Conservation (phyloP, 1,140 invertebrate genomes). For the Drosophila ogumai region DNA sequence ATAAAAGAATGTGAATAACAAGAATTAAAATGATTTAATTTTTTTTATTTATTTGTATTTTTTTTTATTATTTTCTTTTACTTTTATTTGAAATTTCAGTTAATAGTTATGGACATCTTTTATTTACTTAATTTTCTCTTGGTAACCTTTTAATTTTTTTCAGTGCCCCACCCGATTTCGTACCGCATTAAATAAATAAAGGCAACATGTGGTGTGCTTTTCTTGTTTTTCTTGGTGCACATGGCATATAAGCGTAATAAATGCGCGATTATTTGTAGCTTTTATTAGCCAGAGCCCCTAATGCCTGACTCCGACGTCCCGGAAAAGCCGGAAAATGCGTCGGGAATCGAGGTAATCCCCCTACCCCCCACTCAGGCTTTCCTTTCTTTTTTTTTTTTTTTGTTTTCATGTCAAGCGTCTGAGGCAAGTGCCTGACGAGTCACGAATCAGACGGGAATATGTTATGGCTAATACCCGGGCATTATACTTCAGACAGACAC, state of each 20-base stretch:
- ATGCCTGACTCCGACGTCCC: slow-evolving; percentile 33
- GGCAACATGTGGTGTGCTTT: slow-evolving; percentile 30
- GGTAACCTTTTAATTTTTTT: background rate
- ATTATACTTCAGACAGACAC: slow-evolving; percentile 17
- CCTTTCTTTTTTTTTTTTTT: slow-evolving; percentile 4
- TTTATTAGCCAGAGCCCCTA: slow-evolving; percentile 67
- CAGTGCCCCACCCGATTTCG: background rate
- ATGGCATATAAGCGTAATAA: slow-evolving; percentile 60
- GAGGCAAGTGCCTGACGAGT: slow-evolving; percentile 36
- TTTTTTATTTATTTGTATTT: too few relatives aligned
- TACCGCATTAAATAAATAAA: slow-evolving; percentile 34
- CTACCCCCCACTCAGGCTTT: slow-evolving; percentile 37
- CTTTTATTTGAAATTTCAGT: too few relatives aligned
- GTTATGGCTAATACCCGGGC: slow-evolving; percentile 57
- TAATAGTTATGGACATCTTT: too few relatives aligned
- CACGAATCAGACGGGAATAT: slow-evolving; percentile 52
- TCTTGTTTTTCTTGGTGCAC: slow-evolving; percentile 9
- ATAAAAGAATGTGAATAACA: too few relatives aligned
- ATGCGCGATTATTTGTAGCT: slow-evolving; percentile 78
- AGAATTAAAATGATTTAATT: too few relatives aligned
- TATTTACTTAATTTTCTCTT: too few relatives aligned
- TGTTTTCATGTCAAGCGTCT: slow-evolving; percentile 58
- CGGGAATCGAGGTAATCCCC: slow-evolving; percentile 68
- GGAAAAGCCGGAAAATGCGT: slow-evolving; percentile 23
- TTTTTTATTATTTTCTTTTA: too few relatives aligned